Percentiles rank a stretch among this genome's conserved stretches.
phyloP scores from a whole-genome alignment of 2,797 vertebrate species.

The Enteromius unitaeniatus region DNA sequence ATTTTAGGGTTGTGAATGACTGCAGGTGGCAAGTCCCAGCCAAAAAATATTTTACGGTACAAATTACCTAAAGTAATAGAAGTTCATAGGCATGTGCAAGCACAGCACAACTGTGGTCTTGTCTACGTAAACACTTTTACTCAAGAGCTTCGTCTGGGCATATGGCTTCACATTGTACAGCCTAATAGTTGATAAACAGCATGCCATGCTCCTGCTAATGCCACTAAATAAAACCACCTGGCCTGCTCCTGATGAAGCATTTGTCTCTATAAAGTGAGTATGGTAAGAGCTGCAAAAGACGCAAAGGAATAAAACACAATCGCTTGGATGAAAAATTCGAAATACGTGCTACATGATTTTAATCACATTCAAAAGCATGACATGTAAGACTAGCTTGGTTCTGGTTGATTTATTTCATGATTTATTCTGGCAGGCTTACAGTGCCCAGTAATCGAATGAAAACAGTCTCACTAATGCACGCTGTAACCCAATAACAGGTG shows the following conservation, averaged over 20 bases:
- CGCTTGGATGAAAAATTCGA: not conserved
- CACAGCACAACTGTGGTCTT: slow-evolving; percentile 28
- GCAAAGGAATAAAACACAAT: not conserved
- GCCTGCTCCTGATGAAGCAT: not conserved
- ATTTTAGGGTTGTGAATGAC: not conserved
- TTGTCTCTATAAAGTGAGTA: not conserved
- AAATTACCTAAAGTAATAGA: slow-evolving; percentile 32
- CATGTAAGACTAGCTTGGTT: not conserved
- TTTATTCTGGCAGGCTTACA: not conserved
- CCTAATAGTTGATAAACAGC: slow-evolving; percentile 24
- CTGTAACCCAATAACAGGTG: slow-evolving; percentile 35
- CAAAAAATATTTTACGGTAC: slow-evolving; percentile 19
- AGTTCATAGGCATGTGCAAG: slow-evolving; percentile 27
- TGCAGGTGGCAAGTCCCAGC: not conserved
- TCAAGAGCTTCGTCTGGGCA: slow-evolving; percentile 29
- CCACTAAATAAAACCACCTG: slow-evolving; percentile 30
- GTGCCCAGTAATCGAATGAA: not conserved
- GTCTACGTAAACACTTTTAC: slow-evolving; percentile 36
- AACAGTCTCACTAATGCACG: slow-evolving; percentile 9
- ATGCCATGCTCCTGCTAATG: slow-evolving; percentile 9
- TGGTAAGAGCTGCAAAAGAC: not conserved
- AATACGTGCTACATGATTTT: not conserved
- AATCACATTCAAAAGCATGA: not conserved
- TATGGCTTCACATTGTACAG: slow-evolving; percentile 22
- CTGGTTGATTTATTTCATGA: not conserved